Evolutionary conservation across 2,888 invertebrate genomes (phyloP).

Genomic region (Pammene aurita): DNA sequence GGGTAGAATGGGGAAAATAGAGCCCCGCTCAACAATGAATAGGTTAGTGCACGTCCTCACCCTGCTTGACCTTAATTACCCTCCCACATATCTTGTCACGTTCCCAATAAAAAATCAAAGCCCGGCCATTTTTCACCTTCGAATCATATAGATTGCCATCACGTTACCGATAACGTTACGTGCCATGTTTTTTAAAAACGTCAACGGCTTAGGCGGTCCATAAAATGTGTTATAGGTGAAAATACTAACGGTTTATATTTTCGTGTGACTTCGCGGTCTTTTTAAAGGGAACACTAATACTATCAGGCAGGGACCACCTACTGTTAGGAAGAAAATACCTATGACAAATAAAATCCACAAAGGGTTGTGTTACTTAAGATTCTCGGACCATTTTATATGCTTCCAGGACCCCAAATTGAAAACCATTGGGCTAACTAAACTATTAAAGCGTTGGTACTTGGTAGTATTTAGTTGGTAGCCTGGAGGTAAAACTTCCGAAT

Average conservation of each 20-base stretch:
- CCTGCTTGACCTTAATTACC: slow-evolving; percentile 15
- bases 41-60: background rate
- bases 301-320: too few species aligned
- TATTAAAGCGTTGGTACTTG: too few species aligned
- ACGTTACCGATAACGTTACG: slow-evolving; percentile 23
- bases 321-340: too few species aligned
- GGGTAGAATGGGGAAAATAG: background rate
- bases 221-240: slow-evolving; percentile 11
- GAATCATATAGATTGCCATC: slow-evolving; percentile 24
- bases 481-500: too few species aligned
- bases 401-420: too few species aligned
- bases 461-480: too few species aligned
- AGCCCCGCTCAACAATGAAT: background rate
- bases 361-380: too few species aligned
- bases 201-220: background rate
- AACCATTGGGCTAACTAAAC: too few species aligned
- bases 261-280: too few species aligned
- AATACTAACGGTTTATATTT: background rate
- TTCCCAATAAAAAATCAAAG: slow-evolving; percentile 16
- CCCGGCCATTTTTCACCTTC: slow-evolving; percentile 16
- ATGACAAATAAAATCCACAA: too few species aligned
- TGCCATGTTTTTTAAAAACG: slow-evolving; percentile 11
- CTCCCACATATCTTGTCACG: background rate
- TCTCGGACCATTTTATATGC: too few species aligned
- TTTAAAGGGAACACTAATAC: too few species aligned